These are phyloP conservation scores for Probaryconus sp. DNA, from an alignment of 1,140 invertebrate species.

Conservation along the genomic window DNA sequence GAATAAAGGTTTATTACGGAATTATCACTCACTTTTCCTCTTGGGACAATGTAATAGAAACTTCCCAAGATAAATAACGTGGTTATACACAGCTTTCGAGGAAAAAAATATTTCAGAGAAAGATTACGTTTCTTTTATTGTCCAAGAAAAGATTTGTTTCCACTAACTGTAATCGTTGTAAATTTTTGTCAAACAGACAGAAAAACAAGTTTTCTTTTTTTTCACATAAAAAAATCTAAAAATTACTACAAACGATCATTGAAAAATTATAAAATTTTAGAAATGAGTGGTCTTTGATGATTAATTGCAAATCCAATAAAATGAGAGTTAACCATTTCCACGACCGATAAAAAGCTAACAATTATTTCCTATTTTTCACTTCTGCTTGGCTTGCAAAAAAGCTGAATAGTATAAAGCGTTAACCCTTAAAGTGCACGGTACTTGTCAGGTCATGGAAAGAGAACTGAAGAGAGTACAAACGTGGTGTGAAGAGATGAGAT, in stretches of 20 bases:
- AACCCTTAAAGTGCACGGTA: conserved; percentile 22
- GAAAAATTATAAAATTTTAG: too few species aligned
- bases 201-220: too few species aligned
- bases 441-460: conserved; percentile 11
- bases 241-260: too few species aligned
- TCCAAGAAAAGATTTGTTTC: conserved; percentile 4
- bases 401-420: conserved; percentile 16
- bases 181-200: conserved; percentile 19
- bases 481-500: background rate
- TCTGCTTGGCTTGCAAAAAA: background rate
- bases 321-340: too few species aligned
- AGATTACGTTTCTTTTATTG: background rate
- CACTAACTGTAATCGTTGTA: background rate
- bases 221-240: too few species aligned
- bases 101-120: conserved; percentile 7
- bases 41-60: conserved; percentile 23
- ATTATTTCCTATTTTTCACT: background rate
- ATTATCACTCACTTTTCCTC: conserved; percentile 23
- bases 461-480: conserved; percentile 8
- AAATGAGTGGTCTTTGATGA: too few species aligned
- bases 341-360: too few species aligned
- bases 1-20: conserved; percentile 26
- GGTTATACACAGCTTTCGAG: background rate
- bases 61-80: conserved; percentile 18
- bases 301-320: too few species aligned